These are phyloP conservation scores for Cataglyphis albicans DNA, from an alignment of 2,888 invertebrate genomes.

Conservation along the genomic window DNA sequence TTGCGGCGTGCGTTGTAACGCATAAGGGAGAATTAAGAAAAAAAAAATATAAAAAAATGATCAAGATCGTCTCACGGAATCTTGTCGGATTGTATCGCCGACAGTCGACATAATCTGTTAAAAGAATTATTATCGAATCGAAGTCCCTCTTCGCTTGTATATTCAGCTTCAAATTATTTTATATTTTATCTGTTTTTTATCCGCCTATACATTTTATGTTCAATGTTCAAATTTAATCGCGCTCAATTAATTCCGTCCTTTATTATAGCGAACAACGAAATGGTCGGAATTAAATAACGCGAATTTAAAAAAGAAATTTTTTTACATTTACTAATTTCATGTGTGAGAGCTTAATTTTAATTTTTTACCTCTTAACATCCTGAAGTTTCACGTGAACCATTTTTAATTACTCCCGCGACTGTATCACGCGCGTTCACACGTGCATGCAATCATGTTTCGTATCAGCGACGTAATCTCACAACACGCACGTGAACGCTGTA, in stretches of 20 bases:
- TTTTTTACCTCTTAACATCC: background rate
- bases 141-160: conserved; percentile 3
- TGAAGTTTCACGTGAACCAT: conserved; percentile 14
- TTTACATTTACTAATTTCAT: conserved; percentile 2
- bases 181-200: background rate
- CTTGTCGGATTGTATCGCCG: conserved; percentile 31
- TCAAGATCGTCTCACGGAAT: conserved; percentile 41
- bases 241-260: conserved; percentile 22
- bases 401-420: conserved; percentile 30
- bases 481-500: conserved; percentile 30
- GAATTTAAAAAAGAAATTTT: conserved; percentile 37
- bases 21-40: conserved; percentile 35
- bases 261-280: background rate
- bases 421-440: conserved; percentile 22
- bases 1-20: conserved; percentile 59
- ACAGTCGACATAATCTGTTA: conserved; percentile 40
- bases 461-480: conserved; percentile 33
- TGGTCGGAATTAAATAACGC: conserved; percentile 18
- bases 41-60: conserved; percentile 54
- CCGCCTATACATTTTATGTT: background rate
- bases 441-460: conserved; percentile 38
- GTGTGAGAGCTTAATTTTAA: conserved; percentile 22
- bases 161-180: background rate
- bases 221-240: conserved; percentile 27
- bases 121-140: conserved; percentile 46